Evolutionary conservation across 2,888 invertebrate genomes (phyloP), one percentile per base, ranked within the genome.

Genomic region (Spicauda simplicius): DNA sequence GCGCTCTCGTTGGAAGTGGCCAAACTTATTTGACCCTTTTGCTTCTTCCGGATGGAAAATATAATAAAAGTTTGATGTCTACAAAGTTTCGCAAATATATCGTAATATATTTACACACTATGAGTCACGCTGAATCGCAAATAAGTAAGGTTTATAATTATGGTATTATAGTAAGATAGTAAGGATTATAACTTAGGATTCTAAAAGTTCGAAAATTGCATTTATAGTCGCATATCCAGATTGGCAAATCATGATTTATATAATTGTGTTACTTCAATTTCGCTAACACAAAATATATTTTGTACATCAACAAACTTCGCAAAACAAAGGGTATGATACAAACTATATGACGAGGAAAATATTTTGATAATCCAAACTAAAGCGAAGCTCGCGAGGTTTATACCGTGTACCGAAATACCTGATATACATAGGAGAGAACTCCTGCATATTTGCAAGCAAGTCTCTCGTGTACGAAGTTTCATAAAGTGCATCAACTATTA

Each of bases 381-480:
- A 59, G 19, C 18, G 25, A 48, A 30, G 30, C 30, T 30, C 18
- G 55, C 48, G 25, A 55, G 63, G 12, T 6, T 37, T 33, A 11
- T 48, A 52, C 14, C 18, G 12, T 50, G 20, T 52, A 57, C 33
- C n/a, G 33, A 57, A 64, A 57, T 64, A 64, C 37, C 20, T 52
- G 16, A 50, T 50, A 57, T 14, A 56, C 33, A 37, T 11, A n/a
- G 14, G 25, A 25, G 16, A 19, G 37, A 20, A 30, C 54, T 62
- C 16, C 19, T 11, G 37, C 52, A 55, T 55, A 45, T 45, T 62
- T 41, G 37, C 59, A 18, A 12, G 10, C 37, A 12, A 14, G n/a
- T 53, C 53, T 55, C 55, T 61, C 18, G 53, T n/a, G 37, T n/a
- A 41, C 18, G 12, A 10, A 55, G 55, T 55, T 63, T 25, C 63